Conservation (phyloP, 2,888 invertebrate species). For the Tipula lateralis region DNA sequence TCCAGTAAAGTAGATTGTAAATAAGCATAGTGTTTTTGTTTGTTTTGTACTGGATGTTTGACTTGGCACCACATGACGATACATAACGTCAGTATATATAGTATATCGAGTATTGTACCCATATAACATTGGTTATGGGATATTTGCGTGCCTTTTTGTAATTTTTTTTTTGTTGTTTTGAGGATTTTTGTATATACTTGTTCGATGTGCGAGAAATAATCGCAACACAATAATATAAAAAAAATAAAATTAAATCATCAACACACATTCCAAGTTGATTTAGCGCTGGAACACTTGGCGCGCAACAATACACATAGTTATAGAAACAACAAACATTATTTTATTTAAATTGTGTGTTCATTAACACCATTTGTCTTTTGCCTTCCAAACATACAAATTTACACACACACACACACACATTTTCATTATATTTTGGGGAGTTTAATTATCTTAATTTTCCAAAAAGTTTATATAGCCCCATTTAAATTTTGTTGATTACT, state of each 20-base stretch:
- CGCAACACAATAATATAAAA: background rate
- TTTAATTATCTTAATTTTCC: slow-evolving; percentile 4
- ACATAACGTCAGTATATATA: no score
- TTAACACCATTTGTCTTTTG: slow-evolving; percentile 1
- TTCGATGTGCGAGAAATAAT: background rate
- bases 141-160: background rate
- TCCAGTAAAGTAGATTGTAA: background rate
- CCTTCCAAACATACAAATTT: background rate
- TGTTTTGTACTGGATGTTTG: background rate
- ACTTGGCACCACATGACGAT: background rate
- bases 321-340: background rate
- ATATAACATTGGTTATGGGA: background rate
- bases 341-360: background rate
- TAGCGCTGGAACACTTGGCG: background rate
- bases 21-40: background rate
- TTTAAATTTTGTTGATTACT: background rate
- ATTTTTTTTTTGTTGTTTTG: background rate
- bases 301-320: background rate
- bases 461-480: background rate
- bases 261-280: background rate
- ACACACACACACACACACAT: background rate
- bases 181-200: background rate
- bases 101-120: background rate
- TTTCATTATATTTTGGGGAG: background rate
- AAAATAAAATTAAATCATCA: background rate